Conservation (phyloP, 1,140 invertebrate species). For the Apis cerana region DNA sequence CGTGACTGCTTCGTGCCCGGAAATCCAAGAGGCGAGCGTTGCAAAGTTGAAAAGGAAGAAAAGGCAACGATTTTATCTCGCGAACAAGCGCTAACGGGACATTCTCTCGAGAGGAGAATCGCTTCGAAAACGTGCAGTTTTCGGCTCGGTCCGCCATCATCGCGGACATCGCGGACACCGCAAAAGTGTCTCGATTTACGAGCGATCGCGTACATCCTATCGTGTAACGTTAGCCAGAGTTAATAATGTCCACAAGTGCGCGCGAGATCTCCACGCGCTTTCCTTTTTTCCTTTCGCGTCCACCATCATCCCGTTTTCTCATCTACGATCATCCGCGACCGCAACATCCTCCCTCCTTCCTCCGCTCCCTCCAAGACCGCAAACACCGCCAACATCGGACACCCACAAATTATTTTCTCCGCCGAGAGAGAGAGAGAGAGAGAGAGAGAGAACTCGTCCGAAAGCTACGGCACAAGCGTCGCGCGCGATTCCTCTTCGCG, state of each 20-base stretch:
- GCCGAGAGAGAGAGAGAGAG: conserved; percentile 26
- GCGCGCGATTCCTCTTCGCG: too few species aligned
- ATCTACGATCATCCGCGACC: conserved; percentile 69
- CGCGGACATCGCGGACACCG: background rate
- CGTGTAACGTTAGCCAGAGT: conserved; percentile 74
- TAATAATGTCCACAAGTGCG: conserved; percentile 74
- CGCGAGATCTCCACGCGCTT: conserved; percentile 44
- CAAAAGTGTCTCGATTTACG: conserved; percentile 31
- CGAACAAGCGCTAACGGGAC: conserved; percentile 51
- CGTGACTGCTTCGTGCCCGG: conserved; percentile 54
- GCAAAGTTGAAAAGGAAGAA: conserved; percentile 45
- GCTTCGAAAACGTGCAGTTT: conserved; percentile 16
- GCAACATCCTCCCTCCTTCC: conserved; percentile 55
- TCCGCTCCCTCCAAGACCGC: conserved; percentile 60
- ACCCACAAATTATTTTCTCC: conserved; percentile 78
- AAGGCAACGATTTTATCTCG: conserved; percentile 60
- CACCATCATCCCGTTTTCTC: conserved; percentile 58
- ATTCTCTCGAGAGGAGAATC: background rate
- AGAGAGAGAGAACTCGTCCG: too few species aligned
- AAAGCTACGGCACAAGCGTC: too few species aligned
- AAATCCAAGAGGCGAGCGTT: conserved; percentile 55
- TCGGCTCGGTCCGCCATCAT: background rate
- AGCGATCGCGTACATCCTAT: conserved; percentile 53
- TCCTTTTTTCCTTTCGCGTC: conserved; percentile 33
- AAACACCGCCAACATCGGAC: conserved; percentile 69